Percentiles rank a stretch among this genome's conserved stretches.
These are phyloP conservation scores for Poeciliopsis occidentalis DNA, from an alignment of 2,113 vertebrate genomes.

Conservation along the genomic window DNA sequence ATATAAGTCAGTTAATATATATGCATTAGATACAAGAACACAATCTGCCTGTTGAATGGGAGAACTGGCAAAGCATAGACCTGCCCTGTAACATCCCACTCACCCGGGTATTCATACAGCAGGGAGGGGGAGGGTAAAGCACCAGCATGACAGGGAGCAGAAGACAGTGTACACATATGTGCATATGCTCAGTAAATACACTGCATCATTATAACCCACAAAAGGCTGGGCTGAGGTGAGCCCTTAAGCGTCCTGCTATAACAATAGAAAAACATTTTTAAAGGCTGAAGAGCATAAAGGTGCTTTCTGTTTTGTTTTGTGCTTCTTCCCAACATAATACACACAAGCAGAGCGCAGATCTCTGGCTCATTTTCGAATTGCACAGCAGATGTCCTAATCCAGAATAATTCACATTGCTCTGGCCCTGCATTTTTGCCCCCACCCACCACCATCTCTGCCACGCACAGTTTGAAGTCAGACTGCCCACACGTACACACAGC, in stretches of 20 bases:
- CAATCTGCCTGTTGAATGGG: slow-evolving; percentile 38
- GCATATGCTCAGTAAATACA: slow-evolving; percentile 20
- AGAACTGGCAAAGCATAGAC: slow-evolving; percentile 36
- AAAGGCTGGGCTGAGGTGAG: background rate
- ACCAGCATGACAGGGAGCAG: slow-evolving; percentile 56
- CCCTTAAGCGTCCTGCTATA: background rate
- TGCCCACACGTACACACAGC: slow-evolving; percentile 75
- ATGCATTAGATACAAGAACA: slow-evolving; percentile 2
- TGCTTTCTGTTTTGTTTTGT: background rate
- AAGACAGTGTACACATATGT: slow-evolving; percentile 23
- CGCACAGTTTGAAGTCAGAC: slow-evolving; percentile 32
- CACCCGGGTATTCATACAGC: slow-evolving; percentile 12
- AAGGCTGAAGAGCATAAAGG: background rate
- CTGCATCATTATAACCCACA: background rate
- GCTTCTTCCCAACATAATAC: slow-evolving; percentile 2
- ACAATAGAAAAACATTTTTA: slow-evolving; percentile 2
- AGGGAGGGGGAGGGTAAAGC: slow-evolving; percentile 30
- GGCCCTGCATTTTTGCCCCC: slow-evolving; percentile 74
- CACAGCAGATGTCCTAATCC: slow-evolving; percentile 84
- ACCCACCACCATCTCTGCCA: slow-evolving; percentile 41
- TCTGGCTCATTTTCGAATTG: slow-evolving; percentile 74
- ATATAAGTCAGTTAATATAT: background rate
- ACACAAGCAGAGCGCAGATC: slow-evolving; percentile 50
- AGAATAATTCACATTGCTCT: slow-evolving; percentile 80
- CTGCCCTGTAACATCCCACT: slow-evolving; percentile 43